phyloP scores from a whole-genome alignment of 2,113 vertebrate genomes.

The Oreochromis niloticus region DNA sequence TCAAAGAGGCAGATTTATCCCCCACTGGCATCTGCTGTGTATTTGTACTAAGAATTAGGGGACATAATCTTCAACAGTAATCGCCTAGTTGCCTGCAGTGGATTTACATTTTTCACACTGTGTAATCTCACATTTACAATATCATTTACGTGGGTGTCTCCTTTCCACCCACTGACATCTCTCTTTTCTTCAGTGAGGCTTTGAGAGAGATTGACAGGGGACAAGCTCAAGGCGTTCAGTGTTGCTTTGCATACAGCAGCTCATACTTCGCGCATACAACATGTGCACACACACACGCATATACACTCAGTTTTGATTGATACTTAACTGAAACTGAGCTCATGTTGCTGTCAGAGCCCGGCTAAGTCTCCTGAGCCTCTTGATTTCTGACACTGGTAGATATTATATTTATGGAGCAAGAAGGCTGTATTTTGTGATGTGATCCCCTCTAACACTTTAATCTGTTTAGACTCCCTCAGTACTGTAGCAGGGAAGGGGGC shows the following conservation, averaged over 20 bases:
- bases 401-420: conserved; percentile 63
- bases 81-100: conserved; percentile 53
- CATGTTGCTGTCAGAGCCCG: conserved; percentile 69
- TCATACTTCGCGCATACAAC: conserved; percentile 40
- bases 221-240: conserved; percentile 62
- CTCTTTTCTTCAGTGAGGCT: conserved; percentile 52
- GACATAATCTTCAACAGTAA: conserved; percentile 66
- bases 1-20: conserved; percentile 56
- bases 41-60: conserved; percentile 58
- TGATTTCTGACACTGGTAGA: conserved; percentile 72
- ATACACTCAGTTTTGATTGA: conserved; percentile 65
- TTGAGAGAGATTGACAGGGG: conserved; percentile 68
- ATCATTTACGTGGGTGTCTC: conserved; percentile 67
- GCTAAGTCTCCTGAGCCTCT: conserved; percentile 66
- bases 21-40: conserved; percentile 33
- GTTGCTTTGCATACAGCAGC: conserved; percentile 52
- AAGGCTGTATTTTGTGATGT: conserved; percentile 62
- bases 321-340: conserved; percentile 75
- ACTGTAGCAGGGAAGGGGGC: conserved; percentile 48
- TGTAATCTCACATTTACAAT: conserved; percentile 75
- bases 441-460: conserved; percentile 72
- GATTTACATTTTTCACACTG: conserved; percentile 68
- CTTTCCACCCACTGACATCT: conserved; percentile 63
- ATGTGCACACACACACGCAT: not conserved
- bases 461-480: conserved; percentile 74